Conservation (phyloP, 35 echinoderm and acorn worm genomes). For the Ptychodera flava region DNA sequence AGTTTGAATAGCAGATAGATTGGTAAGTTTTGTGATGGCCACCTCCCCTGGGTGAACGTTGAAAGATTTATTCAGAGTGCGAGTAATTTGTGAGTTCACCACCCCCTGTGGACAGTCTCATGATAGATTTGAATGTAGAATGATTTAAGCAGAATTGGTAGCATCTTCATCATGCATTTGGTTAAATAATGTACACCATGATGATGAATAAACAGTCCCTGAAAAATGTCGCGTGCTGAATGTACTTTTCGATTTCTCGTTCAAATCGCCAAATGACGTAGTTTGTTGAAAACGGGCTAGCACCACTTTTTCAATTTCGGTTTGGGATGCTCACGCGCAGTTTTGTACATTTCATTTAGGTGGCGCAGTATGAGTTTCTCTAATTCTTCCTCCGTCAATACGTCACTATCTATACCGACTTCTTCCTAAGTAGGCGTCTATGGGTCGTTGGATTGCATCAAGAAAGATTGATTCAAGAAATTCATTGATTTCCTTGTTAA, state of each 20-base stretch:
- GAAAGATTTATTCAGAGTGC: neutral
- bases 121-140: slow-evolving; percentile 3
- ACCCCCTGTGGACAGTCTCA: slow-evolving; percentile 40
- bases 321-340: neutral
- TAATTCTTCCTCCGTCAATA: neutral
- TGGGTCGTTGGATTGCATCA: neutral
- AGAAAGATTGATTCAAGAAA: neutral
- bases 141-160: neutral
- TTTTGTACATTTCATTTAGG: neutral
- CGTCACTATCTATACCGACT: neutral
- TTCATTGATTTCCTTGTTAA: slow-evolving; percentile 13
- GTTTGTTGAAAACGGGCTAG: neutral
- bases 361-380: neutral
- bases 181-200: neutral
- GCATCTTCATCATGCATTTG: neutral
- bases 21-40: slow-evolving; percentile 24
- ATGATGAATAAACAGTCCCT: neutral
- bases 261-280: neutral
- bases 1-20: slow-evolving; percentile 15
- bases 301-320: neutral
- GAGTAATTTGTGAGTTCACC: slow-evolving; percentile 14
- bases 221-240: neutral
- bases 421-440: neutral
- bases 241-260: neutral
- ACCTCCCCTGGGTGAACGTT: slow-evolving; percentile 26